A percentile compares a stretch with the other conserved stretches of the same genome.
Evolutionary conservation across 1,140 invertebrate genomes (phyloP).

Genomic region (Asbolus verrucosus): DNA sequence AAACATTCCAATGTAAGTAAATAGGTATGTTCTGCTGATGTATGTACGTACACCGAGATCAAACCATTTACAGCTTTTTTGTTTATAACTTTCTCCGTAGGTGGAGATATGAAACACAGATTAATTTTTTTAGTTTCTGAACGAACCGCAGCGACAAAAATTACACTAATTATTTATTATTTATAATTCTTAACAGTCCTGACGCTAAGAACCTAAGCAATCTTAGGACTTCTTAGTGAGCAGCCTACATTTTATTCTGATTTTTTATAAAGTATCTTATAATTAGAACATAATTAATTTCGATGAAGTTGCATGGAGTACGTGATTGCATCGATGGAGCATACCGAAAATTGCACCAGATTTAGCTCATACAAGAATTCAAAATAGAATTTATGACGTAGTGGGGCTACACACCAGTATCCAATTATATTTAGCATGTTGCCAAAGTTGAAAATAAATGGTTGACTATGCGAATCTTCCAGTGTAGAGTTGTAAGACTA

Average conservation of each 20-base stretch:
- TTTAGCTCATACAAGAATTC: slow-evolving; percentile 40
- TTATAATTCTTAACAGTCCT: no score
- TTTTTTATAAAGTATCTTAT: slow-evolving; percentile 2
- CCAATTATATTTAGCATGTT: slow-evolving; percentile 44
- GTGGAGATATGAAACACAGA: no score
- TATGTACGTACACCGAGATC: neutral
- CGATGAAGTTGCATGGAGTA: slow-evolving; percentile 4
- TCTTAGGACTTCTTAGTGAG: no score
- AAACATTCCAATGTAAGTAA: neutral
- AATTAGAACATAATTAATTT: slow-evolving; percentile 20
- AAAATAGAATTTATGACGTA: slow-evolving; percentile 45
- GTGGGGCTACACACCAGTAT: slow-evolving; percentile 35
- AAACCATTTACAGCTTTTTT: slow-evolving; percentile 2
- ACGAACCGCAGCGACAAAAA: no score
- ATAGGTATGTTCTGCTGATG: neutral
- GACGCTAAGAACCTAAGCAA: no score
- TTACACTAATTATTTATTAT: no score
- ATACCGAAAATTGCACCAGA: slow-evolving; percentile 18
- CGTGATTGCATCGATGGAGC: slow-evolving; percentile 6
- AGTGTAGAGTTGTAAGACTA: slow-evolving; percentile 7
- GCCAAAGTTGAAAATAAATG: slow-evolving; percentile 46
- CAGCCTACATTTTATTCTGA: slow-evolving; percentile 3
- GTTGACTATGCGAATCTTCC: slow-evolving; percentile 40
- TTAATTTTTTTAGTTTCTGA: no score
- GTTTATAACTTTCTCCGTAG: neutral